phyloP scores from a whole-genome alignment of 1,140 invertebrate species.

The Philotrypesis tridentata region DNA sequence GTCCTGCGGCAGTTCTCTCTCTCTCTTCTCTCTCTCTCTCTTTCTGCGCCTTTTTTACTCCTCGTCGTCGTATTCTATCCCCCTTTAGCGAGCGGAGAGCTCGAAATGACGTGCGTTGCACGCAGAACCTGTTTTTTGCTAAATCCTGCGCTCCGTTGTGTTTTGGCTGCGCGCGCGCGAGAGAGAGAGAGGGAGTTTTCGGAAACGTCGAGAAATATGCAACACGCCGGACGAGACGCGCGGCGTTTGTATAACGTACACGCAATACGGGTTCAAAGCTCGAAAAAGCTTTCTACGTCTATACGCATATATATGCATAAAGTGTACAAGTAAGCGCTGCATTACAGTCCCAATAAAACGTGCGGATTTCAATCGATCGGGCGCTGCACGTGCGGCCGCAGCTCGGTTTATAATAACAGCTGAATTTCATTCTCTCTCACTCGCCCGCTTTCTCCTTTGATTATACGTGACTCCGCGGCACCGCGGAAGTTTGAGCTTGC shows the following conservation, averaged over 20 bases:
- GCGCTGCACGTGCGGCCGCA: background rate
- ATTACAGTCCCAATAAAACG: background rate
- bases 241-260: background rate
- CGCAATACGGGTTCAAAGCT: background rate
- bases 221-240: background rate
- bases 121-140: constrained; percentile 21
- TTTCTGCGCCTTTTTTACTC: background rate
- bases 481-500: background rate
- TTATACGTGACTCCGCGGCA: background rate
- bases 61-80: constrained; percentile 5
- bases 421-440: no score
- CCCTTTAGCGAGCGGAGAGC: background rate
- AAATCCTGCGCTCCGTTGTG: constrained; percentile 18
- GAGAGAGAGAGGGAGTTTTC: background rate
- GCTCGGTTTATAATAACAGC: background rate
- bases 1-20: background rate
- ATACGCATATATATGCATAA: no score
- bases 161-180: background rate
- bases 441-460: no score
- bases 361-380: background rate
- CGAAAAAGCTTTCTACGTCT: background rate
- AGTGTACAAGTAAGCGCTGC: no score
- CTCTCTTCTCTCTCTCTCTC: constrained; percentile 5
- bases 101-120: constrained; percentile 2
- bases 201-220: background rate